A percentile compares a stretch with the other conserved stretches of the same genome.
These are phyloP conservation scores for Ephydatia muelleri DNA, from an alignment of 37 sponge, comb jelly and placozoan genomes.

Conservation along the genomic window DNA sequence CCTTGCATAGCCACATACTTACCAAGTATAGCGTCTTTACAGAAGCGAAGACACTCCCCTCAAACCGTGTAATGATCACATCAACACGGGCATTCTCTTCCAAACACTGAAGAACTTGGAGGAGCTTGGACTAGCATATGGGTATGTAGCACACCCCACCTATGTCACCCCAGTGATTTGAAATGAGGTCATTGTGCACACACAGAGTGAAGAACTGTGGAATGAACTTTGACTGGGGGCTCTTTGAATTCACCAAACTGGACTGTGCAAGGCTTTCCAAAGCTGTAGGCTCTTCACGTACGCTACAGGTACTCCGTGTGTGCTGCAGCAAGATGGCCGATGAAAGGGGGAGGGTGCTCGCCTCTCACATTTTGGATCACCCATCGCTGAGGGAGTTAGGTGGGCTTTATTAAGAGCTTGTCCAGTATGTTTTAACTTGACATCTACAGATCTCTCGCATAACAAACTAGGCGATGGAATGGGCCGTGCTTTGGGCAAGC, in stretches of 20 bases:
- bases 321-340: slow-evolving; percentile 76
- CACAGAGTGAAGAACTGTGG: slow-evolving; percentile 84
- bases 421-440: not conserved
- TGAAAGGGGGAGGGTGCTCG: slow-evolving; percentile 74
- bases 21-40: not conserved
- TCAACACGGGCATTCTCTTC: slow-evolving; percentile 63
- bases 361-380: slow-evolving; percentile 87
- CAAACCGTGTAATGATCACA: slow-evolving; percentile 65
- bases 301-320: slow-evolving; percentile 38
- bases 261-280: slow-evolving; percentile 78
- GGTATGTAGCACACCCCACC: slow-evolving; percentile 45
- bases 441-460: slow-evolving; percentile 83
- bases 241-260: slow-evolving; percentile 82
- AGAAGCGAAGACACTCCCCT: slow-evolving; percentile 49
- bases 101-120: slow-evolving; percentile 53
- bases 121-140: slow-evolving; percentile 79
- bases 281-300: slow-evolving; percentile 67
- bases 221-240: slow-evolving; percentile 96
- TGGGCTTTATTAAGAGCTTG: not conserved
- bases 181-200: not conserved
- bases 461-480: slow-evolving; percentile 78
- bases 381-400: slow-evolving; percentile 73
- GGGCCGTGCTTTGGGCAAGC: slow-evolving; percentile 90
- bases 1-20: not conserved
- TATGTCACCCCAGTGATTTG: not conserved